Conservation (phyloP, 2,113 vertebrate genomes). For the Megaceryle maxima region DNA sequence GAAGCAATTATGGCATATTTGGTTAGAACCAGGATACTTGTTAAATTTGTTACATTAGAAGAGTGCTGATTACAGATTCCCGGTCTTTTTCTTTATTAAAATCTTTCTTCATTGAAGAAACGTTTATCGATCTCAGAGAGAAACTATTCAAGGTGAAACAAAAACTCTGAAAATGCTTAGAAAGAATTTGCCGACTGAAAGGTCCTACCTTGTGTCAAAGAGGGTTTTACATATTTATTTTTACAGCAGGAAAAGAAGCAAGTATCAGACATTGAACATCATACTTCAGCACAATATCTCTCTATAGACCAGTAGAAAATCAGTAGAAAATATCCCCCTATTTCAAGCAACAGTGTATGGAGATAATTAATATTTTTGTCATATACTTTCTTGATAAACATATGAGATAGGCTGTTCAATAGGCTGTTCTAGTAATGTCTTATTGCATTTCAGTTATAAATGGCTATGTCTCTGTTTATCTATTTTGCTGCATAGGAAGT, state of each 20-base stretch:
- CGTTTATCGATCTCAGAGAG: not conserved
- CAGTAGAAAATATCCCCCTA: not conserved
- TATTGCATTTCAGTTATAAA: not conserved
- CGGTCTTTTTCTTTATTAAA: not conserved
- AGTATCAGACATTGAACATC: not conserved
- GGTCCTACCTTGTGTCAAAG: not conserved
- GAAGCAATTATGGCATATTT: rapidly evolving
- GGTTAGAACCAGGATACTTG: not conserved
- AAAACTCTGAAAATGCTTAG: not conserved
- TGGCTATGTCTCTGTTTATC: not conserved
- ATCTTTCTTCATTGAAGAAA: not conserved
- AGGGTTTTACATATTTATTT: not conserved
- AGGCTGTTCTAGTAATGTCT: not conserved
- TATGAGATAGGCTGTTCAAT: not conserved
- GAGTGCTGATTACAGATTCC: not conserved
- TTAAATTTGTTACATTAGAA: not conserved
- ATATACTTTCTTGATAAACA: not conserved
- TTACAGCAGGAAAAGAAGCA: not conserved
- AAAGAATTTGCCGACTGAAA: not conserved
- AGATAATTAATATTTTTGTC: not conserved
- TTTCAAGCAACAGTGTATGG: not conserved
- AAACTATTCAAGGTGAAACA: not conserved
- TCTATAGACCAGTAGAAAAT: not conserved
- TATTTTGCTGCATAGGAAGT: not conserved
- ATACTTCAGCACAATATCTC: not conserved